phyloP scores from a whole-genome alignment of 2,888 invertebrate species.

The Epistrophella euchroma region DNA sequence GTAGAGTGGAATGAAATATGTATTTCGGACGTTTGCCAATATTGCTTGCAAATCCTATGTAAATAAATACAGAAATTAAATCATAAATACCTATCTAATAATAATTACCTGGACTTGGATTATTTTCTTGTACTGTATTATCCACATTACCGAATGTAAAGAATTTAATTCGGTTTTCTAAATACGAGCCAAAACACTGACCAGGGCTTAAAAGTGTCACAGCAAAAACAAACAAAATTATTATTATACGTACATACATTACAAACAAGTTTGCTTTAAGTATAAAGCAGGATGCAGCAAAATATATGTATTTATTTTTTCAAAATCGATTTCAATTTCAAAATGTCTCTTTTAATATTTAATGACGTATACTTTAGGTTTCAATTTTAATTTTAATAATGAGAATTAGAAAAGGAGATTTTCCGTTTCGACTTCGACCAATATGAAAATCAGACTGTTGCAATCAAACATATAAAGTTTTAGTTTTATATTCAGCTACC shows the following conservation, averaged over 20 bases:
- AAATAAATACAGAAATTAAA: too few relatives aligned
- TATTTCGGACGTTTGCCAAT: too few relatives aligned
- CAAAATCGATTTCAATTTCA: not conserved
- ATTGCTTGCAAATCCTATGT: too few relatives aligned
- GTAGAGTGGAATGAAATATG: too few relatives aligned
- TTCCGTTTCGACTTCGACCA: slow-evolving; percentile 23
- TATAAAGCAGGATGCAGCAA: not conserved
- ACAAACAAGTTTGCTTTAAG: not conserved
- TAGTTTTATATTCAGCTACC: slow-evolving; percentile 37
- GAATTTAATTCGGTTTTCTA: not conserved
- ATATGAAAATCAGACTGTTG: slow-evolving; percentile 33
- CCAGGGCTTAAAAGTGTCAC: not conserved
- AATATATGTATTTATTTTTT: not conserved
- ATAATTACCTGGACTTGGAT: slow-evolving; percentile 40
- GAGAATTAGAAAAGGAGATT: not conserved
- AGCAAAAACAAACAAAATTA: not conserved
- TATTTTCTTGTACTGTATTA: slow-evolving; percentile 3
- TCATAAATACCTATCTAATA: not conserved
- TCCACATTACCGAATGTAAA: slow-evolving; percentile 41
- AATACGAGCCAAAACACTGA: slow-evolving; percentile 17
- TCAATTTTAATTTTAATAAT: not conserved
- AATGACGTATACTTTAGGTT: not conserved
- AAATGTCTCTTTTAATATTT: not conserved
- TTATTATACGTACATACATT: slow-evolving; percentile 14
- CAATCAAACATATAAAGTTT: not conserved